phyloP scores from a whole-genome alignment of 2,888 invertebrate genomes.

The Sesia apiformis region DNA sequence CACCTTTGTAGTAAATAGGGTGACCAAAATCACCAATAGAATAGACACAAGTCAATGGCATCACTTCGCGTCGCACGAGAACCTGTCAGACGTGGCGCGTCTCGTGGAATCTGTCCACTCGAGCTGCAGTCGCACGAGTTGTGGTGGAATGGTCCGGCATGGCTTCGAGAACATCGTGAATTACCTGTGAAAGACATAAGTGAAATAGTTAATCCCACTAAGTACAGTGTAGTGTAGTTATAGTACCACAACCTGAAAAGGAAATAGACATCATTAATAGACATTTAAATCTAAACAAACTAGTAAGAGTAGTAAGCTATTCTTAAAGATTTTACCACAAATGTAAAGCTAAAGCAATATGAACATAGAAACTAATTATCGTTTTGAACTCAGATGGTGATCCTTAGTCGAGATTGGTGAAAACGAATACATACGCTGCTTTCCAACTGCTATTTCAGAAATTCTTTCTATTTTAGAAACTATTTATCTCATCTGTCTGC shows the following conservation, averaged over 20 bases:
- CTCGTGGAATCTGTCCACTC: constrained; percentile 4
- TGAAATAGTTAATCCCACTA: neutral
- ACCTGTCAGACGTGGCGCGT: constrained; percentile 12
- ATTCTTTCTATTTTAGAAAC: no score
- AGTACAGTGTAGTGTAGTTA: neutral
- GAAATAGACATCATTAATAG: neutral
- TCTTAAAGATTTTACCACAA: neutral
- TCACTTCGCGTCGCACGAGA: constrained; percentile 5
- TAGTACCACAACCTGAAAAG: neutral
- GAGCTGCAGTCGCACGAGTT: neutral
- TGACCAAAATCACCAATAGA: constrained; percentile 4
- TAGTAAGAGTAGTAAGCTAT: neutral
- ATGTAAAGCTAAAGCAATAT: neutral
- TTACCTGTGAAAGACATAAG: neutral
- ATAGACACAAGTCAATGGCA: constrained; percentile 3
- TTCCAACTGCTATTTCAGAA: no score
- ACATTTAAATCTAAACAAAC: neutral
- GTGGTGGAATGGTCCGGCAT: constrained; percentile 3
- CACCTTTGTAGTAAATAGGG: constrained; percentile 9
- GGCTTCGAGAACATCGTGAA: neutral
- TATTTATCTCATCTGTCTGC: no score
- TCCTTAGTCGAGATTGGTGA: no score
- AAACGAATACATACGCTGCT: no score
- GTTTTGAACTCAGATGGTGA: no score
- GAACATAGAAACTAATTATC: no score